phyloP scores from a whole-genome alignment of 2,113 vertebrate species.

The Fulica atra region DNA sequence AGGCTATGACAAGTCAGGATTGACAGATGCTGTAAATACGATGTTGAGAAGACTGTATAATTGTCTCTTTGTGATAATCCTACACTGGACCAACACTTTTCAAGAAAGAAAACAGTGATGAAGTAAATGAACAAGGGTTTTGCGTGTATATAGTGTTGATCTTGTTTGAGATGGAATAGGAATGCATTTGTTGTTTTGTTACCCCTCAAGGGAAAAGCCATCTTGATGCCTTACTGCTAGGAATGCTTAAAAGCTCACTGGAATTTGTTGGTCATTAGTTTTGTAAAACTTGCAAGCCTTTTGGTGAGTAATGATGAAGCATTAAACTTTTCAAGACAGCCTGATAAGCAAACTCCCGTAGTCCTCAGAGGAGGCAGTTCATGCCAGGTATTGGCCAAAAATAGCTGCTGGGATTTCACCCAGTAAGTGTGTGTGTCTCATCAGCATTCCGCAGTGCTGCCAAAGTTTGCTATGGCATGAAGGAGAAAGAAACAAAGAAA shows the following conservation, averaged over 20 bases:
- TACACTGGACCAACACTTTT: not conserved
- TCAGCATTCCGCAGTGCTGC: conserved; percentile 52
- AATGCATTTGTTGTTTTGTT: not conserved
- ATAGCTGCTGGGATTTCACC: conserved; percentile 24
- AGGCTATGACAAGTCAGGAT: not conserved
- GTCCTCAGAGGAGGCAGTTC: not conserved
- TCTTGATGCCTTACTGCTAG: not conserved
- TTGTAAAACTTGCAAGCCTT: not conserved
- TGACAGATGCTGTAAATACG: not conserved
- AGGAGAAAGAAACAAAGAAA: conserved; percentile 65
- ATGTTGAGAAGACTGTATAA: not conserved
- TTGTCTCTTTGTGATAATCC: not conserved
- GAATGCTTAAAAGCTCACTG: not conserved
- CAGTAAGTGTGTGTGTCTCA: not conserved
- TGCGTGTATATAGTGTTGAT: not conserved
- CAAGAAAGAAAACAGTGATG: not conserved
- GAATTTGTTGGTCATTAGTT: not conserved
- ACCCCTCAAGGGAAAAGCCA: not conserved
- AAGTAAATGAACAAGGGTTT: not conserved
- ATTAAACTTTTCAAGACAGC: not conserved
- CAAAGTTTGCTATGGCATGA: conserved; percentile 58
- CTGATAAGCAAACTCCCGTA: not conserved
- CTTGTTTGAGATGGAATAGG: not conserved
- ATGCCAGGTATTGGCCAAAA: conserved; percentile 32
- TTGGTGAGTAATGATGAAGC: not conserved